Conservation (phyloP, 53 echinoderm and acorn worm species). For the Astropecten irregularis region DNA sequence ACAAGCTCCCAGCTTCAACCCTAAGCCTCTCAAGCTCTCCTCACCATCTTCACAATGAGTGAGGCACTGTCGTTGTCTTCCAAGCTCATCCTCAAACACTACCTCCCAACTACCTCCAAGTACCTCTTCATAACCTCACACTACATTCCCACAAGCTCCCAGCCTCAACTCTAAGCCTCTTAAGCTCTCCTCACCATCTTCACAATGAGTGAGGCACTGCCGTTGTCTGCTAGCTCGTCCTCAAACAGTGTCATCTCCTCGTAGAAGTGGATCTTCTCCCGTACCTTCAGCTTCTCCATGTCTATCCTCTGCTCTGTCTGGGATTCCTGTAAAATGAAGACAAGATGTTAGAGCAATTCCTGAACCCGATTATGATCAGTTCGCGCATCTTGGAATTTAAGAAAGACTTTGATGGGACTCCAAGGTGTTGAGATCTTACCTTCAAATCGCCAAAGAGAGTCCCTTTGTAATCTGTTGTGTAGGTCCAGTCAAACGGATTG, state of each 20-base stretch:
- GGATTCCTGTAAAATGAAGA: slow-evolving; percentile 48
- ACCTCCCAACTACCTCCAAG: no score
- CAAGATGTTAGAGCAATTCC: background rate
- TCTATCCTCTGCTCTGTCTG: slow-evolving; percentile 80
- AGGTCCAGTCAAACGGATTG: slow-evolving; percentile 99
- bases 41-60: slow-evolving; percentile 93
- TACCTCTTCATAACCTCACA: no score
- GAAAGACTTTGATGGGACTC: no score
- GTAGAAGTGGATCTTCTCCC: slow-evolving; percentile 93
- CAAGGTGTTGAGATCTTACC: background rate
- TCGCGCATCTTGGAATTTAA: background rate
- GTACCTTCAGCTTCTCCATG: slow-evolving; percentile 89
- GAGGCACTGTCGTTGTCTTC: slow-evolving; percentile 91
- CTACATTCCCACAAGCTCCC: no score
- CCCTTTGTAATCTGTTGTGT: slow-evolving; percentile 93
- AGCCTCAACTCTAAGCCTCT: no score
- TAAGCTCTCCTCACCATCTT: no score
- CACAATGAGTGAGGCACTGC: slow-evolving; percentile 81
- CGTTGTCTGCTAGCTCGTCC: slow-evolving; percentile 97
- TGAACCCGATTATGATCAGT: background rate
- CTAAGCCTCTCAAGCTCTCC: no score
- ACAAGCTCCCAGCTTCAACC: no score
- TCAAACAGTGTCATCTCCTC: slow-evolving; percentile 96
- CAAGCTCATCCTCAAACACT: slow-evolving; percentile 97
- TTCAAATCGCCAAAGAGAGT: slow-evolving; percentile 44